phyloP scores from a whole-genome alignment of 2,888 invertebrate genomes.

The Tenodera sinensis region DNA sequence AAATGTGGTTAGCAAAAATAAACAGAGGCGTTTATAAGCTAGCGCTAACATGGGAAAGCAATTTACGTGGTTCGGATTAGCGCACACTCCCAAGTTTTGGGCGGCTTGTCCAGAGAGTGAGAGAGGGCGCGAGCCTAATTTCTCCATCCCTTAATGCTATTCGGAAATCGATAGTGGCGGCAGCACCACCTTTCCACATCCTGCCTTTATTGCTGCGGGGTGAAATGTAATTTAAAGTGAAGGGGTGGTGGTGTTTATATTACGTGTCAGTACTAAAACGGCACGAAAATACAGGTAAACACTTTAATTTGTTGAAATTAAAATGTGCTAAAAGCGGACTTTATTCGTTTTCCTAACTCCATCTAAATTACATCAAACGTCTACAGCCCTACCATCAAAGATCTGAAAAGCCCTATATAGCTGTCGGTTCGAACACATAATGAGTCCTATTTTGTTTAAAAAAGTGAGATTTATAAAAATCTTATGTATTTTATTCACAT shows the following conservation, averaged over 20 bases:
- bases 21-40: background rate
- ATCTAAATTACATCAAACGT: too few relatives aligned
- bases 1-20: background rate
- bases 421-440: too few relatives aligned
- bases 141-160: background rate
- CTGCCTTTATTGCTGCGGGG: background rate
- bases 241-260: background rate
- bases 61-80: background rate
- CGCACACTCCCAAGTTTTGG: background rate
- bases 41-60: background rate
- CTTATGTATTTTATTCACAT: too few relatives aligned
- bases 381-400: too few relatives aligned
- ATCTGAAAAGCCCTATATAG: too few relatives aligned
- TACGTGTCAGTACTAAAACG: background rate
- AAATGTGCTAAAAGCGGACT: too few relatives aligned
- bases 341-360: too few relatives aligned
- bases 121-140: background rate
- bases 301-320: too few relatives aligned
- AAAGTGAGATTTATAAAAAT: too few relatives aligned
- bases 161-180: slow-evolving; percentile 6
- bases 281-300: too few relatives aligned
- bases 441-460: too few relatives aligned
- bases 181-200: too few relatives aligned
- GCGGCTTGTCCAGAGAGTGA: background rate
- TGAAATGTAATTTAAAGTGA: background rate